phyloP scores from a whole-genome alignment of 2,888 invertebrate genomes.

The Gibbula magus region DNA sequence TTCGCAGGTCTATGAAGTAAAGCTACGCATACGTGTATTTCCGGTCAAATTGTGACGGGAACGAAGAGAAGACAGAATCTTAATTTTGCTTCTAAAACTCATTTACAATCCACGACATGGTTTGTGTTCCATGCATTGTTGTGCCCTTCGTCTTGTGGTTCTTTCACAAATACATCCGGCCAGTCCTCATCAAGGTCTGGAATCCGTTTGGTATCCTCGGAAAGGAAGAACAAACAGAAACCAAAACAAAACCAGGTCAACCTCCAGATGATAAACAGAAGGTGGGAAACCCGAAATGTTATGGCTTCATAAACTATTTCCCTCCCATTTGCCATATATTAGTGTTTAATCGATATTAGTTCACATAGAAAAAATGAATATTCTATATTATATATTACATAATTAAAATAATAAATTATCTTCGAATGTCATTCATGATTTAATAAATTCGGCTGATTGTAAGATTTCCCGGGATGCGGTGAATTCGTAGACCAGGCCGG shows the following conservation, averaged over 20 bases:
- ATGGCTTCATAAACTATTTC: background rate
- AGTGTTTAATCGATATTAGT: background rate
- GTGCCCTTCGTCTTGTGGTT: constrained; percentile 74
- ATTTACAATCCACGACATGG: constrained; percentile 59
- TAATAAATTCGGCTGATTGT: no score
- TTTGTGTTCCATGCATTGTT: constrained; percentile 73
- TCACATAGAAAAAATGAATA: no score
- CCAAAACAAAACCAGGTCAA: constrained; percentile 23
- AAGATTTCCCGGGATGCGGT: no score
- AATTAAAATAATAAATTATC: no score
- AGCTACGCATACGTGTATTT: no score
- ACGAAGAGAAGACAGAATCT: background rate
- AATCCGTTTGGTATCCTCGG: constrained; percentile 29
- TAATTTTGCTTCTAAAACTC: background rate
- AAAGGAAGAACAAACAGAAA: constrained; percentile 27
- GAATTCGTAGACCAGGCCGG: no score
- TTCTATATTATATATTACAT: no score
- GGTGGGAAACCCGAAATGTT: background rate
- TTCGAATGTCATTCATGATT: no score
- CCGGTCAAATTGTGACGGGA: background rate
- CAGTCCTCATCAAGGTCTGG: constrained; percentile 60
- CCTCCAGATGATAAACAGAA: constrained; percentile 26
- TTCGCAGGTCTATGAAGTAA: background rate
- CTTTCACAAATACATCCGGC: constrained; percentile 72
- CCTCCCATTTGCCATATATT: background rate